phyloP scores from a whole-genome alignment of 1,140 invertebrate species.

The Lepidostoma basale region DNA sequence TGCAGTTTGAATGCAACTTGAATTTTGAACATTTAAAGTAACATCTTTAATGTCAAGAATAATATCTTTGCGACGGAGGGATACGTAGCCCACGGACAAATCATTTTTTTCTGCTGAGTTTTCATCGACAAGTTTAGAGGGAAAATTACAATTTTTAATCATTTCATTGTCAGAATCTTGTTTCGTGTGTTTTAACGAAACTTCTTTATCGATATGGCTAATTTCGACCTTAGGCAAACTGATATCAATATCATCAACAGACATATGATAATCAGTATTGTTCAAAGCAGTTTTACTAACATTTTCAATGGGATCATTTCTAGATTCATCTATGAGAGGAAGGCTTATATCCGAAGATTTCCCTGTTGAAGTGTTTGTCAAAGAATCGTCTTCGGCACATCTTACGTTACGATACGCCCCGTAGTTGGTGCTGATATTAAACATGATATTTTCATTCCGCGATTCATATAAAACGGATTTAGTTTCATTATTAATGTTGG shows the following conservation, averaged over 20 bases:
- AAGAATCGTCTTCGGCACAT: neutral
- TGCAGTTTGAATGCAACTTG: too few species aligned
- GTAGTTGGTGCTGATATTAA: neutral
- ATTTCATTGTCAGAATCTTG: too few species aligned
- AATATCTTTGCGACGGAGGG: too few species aligned
- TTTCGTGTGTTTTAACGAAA: too few species aligned
- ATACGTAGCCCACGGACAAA: too few species aligned
- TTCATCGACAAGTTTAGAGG: too few species aligned
- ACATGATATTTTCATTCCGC: neutral
- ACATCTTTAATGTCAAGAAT: too few species aligned
- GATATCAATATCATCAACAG: conserved; percentile 9
- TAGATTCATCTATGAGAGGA: neutral
- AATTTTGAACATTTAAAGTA: too few species aligned
- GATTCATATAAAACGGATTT: neutral
- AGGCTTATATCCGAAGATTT: conserved; percentile 1
- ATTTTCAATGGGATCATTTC: neutral
- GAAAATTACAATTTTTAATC: too few species aligned
- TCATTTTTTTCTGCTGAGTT: too few species aligned
- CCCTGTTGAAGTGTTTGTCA: neutral
- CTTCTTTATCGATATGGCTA: too few species aligned
- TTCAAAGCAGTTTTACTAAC: neutral
- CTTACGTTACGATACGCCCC: neutral
- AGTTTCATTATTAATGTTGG: neutral
- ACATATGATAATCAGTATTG: conserved; percentile 5
- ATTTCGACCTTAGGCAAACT: neutral